Base-by-base conservation (phyloP, 2,888 invertebrate species). In the Tenthredo scrophulariae region DNA sequence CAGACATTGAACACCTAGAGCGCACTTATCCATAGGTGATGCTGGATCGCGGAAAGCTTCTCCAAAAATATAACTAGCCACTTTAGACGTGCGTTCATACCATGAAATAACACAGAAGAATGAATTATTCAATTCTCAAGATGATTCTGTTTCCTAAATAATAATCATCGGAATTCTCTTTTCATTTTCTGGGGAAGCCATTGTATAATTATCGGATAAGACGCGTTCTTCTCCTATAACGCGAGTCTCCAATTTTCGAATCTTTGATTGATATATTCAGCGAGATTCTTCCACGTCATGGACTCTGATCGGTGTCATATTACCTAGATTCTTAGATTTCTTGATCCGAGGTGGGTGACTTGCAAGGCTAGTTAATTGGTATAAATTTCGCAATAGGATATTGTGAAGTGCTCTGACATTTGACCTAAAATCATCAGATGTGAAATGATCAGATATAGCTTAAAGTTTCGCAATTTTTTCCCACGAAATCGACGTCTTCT, bases 1-100 rank as follows among this genome's bases (percentile, higher is more conserved):
- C 75, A 40, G 75, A 75, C 22, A 75, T 75, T 43, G 75, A 75
- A 75, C 50, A 50, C 75, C 75, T 75, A 75, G 50, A 75, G n/a
- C n/a, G 13, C 4, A 72, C 40, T 72, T 72, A 37, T 72, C 18
- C 29, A 70, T 37, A 18, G 29, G 33, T 15, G 67, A 70, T 70
- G 37, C 37, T 33, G 70, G 13, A 70, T 33, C 70, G 26, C 33
- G 70, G 26, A 26, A 62, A 62, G 13, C 62, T 62, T 62, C 7
- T 62, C 26, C 26, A 13, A 62, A 62, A 62, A 46, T 15, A 10
- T 62, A 62, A 62, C 62, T 13, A 62, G 26, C 22, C 26, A 58
- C 58, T n/a, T 58, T 2, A 26, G 26, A 58, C 22, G n/a, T 13
- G 62, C 46, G 13, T 15, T 46, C 46, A 46, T 15, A 46, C 46